phyloP scores from a whole-genome alignment of 2,797 vertebrate species.

The Pipistrellus pygmaeus region DNA sequence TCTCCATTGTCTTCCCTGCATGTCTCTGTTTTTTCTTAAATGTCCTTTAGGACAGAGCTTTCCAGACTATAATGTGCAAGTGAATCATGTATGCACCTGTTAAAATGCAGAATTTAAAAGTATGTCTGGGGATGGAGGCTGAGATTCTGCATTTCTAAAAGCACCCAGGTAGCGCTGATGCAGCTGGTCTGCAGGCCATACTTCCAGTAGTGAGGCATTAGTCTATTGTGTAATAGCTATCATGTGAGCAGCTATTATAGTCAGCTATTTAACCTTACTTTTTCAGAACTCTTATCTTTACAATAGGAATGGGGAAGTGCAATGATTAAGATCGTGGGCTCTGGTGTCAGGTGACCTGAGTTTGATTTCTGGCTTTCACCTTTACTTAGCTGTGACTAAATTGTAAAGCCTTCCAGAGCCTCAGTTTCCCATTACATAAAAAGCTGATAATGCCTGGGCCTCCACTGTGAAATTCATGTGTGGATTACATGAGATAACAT shows the following conservation, averaged over 20 bases:
- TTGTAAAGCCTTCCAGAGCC: background rate
- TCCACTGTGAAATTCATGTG: background rate
- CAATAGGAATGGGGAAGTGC: background rate
- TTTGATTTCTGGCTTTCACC: background rate
- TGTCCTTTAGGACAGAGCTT: background rate
- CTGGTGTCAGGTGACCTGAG: background rate
- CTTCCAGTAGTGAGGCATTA: background rate
- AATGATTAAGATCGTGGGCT: background rate
- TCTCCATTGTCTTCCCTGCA: constrained; percentile 3
- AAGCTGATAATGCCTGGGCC: background rate
- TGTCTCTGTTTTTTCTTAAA: background rate
- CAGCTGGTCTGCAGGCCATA: background rate
- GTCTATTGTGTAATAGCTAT: background rate
- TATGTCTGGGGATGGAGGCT: background rate
- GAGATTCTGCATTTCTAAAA: background rate
- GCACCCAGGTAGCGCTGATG: background rate
- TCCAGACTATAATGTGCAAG: background rate
- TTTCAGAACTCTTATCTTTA: background rate
- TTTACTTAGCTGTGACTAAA: background rate
- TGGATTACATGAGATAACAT: background rate
- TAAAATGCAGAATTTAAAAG: background rate
- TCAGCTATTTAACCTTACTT: background rate
- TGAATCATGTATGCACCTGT: background rate
- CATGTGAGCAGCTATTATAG: background rate
- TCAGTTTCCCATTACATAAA: background rate